Conservation (phyloP, 2,797 vertebrate species). For the Setipinna tenuifilis region DNA sequence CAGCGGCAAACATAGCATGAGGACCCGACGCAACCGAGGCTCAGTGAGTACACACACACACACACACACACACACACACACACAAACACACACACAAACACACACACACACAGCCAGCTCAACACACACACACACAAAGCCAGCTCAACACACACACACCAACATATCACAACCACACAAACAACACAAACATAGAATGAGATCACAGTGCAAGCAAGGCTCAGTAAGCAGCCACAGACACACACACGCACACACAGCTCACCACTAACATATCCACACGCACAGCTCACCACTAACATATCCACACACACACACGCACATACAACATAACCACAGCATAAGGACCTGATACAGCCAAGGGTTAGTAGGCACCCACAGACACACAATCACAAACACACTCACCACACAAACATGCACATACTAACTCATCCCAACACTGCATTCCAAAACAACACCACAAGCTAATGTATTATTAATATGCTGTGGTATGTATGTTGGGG, state of each 20-base stretch:
- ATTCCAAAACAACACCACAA: background rate
- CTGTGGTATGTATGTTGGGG: background rate
- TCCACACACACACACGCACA: background rate
- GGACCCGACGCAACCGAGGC: conserved; percentile 96
- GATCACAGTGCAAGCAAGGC: no score
- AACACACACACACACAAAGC: no score
- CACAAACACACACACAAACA: no score
- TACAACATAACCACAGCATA: conserved; percentile 92
- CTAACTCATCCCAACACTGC: background rate
- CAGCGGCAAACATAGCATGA: conserved; percentile 99
- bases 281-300: background rate
- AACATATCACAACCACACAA: no score
- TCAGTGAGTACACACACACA: conserved; percentile 77
- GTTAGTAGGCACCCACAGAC: conserved; percentile 78
- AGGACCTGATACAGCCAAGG: conserved; percentile 97
- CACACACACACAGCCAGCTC: no score
- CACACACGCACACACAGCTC: background rate
- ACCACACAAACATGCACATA: background rate
- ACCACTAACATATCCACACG: no score
- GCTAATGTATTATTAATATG: background rate
- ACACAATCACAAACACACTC: background rate
- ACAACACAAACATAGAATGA: no score
- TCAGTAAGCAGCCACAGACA: background rate
- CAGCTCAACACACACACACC: no score
- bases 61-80: background rate